A percentile compares a stretch with the other conserved stretches of the same genome.
These are phyloP conservation scores for Chaetura pelagica DNA, from an alignment of 2,113 vertebrate species.

Conservation along the genomic window DNA sequence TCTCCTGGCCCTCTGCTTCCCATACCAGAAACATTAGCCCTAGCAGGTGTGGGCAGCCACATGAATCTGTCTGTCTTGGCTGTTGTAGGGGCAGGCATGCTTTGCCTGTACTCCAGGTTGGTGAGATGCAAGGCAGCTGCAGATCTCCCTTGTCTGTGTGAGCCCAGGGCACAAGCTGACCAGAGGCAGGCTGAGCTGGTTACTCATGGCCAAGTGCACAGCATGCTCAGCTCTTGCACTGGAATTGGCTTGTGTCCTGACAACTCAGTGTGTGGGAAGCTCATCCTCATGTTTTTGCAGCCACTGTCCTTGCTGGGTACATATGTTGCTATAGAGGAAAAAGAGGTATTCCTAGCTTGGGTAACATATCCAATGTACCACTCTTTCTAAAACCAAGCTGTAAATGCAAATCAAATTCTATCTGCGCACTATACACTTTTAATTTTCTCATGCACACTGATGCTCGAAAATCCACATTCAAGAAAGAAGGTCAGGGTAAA, in stretches of 20 bases:
- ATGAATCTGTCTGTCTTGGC: neutral
- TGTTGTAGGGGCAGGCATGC: neutral
- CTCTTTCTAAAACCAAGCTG: neutral
- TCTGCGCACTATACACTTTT: neutral
- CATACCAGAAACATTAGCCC: neutral
- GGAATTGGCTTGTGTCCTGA: neutral
- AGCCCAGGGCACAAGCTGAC: neutral
- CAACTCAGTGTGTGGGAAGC: neutral
- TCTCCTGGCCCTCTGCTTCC: neutral
- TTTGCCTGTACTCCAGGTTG: neutral
- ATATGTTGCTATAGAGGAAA: neutral
- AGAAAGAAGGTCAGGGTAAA: neutral
- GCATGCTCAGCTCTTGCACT: neutral
- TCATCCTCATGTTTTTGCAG: neutral
- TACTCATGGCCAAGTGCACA: accelerated
- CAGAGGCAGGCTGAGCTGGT: neutral
- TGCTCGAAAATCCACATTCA: neutral
- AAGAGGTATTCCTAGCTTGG: neutral
- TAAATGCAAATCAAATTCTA: neutral
- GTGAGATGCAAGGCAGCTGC: neutral
- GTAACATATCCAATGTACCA: neutral
- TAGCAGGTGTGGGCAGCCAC: neutral
- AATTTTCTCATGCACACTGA: neutral
- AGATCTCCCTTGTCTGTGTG: neutral
- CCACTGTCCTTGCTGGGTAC: neutral